These are phyloP conservation scores for Leptopilina myrica DNA, from an alignment of 2,888 invertebrate species.

Conservation along the genomic window DNA sequence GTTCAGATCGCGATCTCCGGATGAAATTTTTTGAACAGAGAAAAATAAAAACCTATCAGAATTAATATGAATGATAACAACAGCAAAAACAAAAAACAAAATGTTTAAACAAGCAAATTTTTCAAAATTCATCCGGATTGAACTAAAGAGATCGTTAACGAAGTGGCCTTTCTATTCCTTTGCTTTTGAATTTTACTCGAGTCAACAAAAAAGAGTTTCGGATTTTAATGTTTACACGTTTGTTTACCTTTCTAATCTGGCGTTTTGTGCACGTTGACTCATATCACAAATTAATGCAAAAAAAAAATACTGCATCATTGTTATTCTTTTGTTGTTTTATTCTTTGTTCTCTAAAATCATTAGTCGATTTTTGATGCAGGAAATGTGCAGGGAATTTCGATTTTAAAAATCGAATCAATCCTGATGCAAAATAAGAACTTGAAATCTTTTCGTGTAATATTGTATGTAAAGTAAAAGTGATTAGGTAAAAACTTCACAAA, in stretches of 20 bases:
- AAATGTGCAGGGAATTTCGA: conserved; percentile 3
- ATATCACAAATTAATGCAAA: background rate
- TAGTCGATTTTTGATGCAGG: conserved; percentile 36
- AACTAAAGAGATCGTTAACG: conserved; percentile 38
- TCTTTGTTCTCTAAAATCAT: conserved; percentile 14
- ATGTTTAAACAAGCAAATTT: background rate
- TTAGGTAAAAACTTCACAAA: conserved; percentile 10
- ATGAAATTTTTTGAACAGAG: background rate
- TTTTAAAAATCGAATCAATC: conserved; percentile 3
- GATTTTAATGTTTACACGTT: conserved; percentile 25
- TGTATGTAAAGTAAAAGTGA: conserved; percentile 32
- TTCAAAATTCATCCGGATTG: conserved; percentile 20
- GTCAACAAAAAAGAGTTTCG: conserved; percentile 21
- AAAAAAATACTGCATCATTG: conserved; percentile 17
- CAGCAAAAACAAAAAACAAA: background rate
- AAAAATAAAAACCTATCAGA: background rate
- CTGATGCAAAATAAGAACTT: conserved; percentile 8
- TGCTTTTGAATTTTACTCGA: conserved; percentile 28
- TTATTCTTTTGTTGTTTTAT: conserved; percentile 21
- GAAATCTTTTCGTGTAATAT: conserved; percentile 16
- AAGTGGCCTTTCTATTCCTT: conserved; percentile 40
- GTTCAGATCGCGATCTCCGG: conserved; percentile 43
- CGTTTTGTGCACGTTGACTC: conserved; percentile 21
- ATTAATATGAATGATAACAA: background rate
- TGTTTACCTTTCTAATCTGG: conserved; percentile 21